Evolutionary conservation across 2,797 vertebrate species (phyloP), one percentile per base, ranked within the genome.

Genomic region (Falco peregrinus): DNA sequence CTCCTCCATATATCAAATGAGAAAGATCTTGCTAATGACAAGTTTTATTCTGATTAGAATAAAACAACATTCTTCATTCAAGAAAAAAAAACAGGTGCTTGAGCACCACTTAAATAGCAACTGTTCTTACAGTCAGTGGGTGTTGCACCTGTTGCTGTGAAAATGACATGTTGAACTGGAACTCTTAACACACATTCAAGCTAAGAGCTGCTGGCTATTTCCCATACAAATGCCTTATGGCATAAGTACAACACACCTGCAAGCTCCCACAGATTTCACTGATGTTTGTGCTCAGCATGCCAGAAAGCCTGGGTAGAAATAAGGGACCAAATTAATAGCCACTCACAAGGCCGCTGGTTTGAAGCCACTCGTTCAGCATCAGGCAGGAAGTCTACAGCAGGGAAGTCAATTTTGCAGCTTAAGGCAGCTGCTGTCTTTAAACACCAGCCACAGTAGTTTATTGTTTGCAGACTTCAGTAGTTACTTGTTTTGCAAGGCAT

Each of bases 191-290:
- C 56, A 64, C 75, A 61, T 74, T 71, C 78, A 83, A 85, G 78
- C 71, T 75, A 90, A 80, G 68, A 89, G 86, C 81, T 83, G 57
- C 39, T 95, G 75, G 74, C 71, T 39, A n/a, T 68, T 94, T 95
- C 74, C 74, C 68, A 75, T 25, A 79, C 35, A 95, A 89, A 89
- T 65, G 71, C 47, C 88, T 92, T 87, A 77, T 57, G 80, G 88
- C 63, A 5, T 29, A 86, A 79, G 48, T 53, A 94, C 90, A 94
- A 91, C 78, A 94, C 91, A 96, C 81, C 95, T 95, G 90, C 91
- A 94, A 61, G 57, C 53, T 94, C 78, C 78, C 75, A 80, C 81
- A 92, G 90, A 94, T 86, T 93, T 90, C 96, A 77, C 0, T 92
- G 57, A 79, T 84, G 75, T 82, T 87, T 84, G 56, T 57, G 71